phyloP scores from a whole-genome alignment of 2,113 vertebrate genomes.

The Rhinoderma darwinii region DNA sequence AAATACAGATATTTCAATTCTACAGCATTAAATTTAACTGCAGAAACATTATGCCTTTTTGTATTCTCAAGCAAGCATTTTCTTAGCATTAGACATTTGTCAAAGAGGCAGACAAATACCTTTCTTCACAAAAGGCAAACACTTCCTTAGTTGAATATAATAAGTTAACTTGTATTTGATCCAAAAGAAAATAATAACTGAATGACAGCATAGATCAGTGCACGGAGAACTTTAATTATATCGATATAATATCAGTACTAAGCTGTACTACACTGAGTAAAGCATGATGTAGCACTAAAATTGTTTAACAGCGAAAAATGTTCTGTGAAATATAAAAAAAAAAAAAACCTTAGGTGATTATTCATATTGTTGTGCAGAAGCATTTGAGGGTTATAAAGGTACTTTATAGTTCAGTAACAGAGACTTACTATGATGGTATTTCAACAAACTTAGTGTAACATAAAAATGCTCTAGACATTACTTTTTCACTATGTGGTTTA shows the following conservation, averaged over 20 bases:
- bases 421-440: not conserved
- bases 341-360: no score
- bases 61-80: slow-evolving; percentile 22
- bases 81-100: slow-evolving; percentile 3
- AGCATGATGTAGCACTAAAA: not conserved
- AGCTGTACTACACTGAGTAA: not conserved
- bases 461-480: no score
- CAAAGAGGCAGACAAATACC: slow-evolving; percentile 4
- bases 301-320: not conserved
- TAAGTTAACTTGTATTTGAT: not conserved
- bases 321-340: no score
- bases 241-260: not conserved
- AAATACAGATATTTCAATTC: slow-evolving; percentile 56
- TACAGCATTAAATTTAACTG: slow-evolving; percentile 46
- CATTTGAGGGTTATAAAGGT: no score
- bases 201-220: not conserved
- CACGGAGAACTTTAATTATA: not conserved
- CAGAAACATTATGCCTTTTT: slow-evolving; percentile 42
- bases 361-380: no score
- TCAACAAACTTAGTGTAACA: no score
- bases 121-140: not conserved
- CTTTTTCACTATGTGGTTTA: no score
- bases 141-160: not conserved
- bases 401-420: not conserved
- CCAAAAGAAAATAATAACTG: not conserved